These are phyloP conservation scores for Laspeyria flexula DNA, from an alignment of 2,888 invertebrate species.

Conservation along the genomic window DNA sequence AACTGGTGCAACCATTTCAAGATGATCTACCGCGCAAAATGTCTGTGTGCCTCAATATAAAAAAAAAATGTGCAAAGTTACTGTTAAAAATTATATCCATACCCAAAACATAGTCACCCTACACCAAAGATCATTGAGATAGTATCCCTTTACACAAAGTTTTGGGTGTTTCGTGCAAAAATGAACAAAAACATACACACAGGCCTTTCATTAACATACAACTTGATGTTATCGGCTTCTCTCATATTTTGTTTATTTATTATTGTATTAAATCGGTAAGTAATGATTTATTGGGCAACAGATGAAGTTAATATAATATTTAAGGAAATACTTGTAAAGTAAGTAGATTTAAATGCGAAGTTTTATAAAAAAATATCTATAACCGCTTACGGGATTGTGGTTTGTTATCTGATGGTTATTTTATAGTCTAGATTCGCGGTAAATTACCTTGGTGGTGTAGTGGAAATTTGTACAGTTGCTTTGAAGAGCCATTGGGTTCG, in stretches of 20 bases:
- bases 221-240: constrained; percentile 2
- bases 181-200: constrained; percentile 21
- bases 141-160: constrained; percentile 30
- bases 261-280: constrained; percentile 10
- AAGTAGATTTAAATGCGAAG: not conserved
- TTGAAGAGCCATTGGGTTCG: no score
- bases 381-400: no score
- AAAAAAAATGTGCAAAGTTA: no score
- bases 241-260: constrained; percentile 17
- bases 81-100: not conserved
- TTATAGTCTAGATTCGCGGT: no score
- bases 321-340: no score
- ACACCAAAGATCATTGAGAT: constrained; percentile 40
- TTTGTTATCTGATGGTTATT: no score
- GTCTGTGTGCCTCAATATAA: no score
- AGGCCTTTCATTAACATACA: constrained; percentile 9
- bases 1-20: no score
- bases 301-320: constrained; percentile 3
- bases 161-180: constrained; percentile 30
- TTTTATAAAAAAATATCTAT: not conserved
- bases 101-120: constrained; percentile 17
- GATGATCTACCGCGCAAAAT: no score
- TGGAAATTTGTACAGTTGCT: no score
- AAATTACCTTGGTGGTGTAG: no score
- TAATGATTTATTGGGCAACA: constrained; percentile 10